Conservation (phyloP, 2,113 vertebrate genomes). For the Aleadryas rufinucha region DNA sequence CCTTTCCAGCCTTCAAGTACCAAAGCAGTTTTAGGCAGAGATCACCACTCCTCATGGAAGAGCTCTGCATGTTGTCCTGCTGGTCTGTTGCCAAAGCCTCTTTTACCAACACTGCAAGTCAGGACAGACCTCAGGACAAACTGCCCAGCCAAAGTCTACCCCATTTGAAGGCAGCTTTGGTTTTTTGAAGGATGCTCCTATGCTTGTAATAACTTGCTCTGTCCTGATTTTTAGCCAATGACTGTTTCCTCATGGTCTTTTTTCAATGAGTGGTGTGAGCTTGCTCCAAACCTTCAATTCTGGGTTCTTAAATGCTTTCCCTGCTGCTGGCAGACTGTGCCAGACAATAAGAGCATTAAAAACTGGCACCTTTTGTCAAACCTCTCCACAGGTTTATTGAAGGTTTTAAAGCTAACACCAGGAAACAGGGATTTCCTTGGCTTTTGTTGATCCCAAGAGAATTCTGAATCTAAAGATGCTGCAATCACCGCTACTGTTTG, state of each 20-base stretch:
- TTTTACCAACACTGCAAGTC: neutral
- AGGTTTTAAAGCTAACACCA: neutral
- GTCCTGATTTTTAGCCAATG: neutral
- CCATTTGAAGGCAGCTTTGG: neutral
- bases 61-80: neutral
- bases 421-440: neutral
- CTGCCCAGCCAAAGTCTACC: neutral
- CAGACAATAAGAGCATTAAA: neutral
- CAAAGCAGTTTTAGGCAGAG: neutral
- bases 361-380: neutral
- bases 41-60: neutral
- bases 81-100: neutral
- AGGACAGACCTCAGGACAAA: neutral
- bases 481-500: neutral
- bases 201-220: neutral
- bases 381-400: neutral
- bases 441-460: neutral
- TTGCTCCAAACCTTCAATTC: slow-evolving; percentile 14
- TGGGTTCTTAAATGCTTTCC: neutral
- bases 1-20: neutral
- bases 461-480: neutral
- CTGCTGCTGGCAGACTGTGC: neutral
- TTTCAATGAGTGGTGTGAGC: neutral
- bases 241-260: neutral
- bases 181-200: neutral